phyloP scores from a whole-genome alignment of 2,888 invertebrate genomes.

The Keiferia lycopersicella region DNA sequence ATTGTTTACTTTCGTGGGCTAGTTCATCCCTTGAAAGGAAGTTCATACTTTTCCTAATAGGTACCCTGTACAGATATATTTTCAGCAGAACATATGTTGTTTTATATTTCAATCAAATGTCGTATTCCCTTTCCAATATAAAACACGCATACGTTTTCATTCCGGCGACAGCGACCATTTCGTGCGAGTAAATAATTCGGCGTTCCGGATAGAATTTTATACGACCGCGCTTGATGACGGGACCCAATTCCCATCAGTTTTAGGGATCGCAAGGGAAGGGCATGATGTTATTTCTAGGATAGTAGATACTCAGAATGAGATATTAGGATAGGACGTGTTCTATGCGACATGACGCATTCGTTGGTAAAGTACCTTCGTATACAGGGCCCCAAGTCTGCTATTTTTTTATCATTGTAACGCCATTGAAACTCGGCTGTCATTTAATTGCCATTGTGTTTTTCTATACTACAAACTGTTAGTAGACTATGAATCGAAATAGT shows the following conservation, averaged over 20 bases:
- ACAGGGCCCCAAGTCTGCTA: no score
- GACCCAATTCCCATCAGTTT: conserved; percentile 10
- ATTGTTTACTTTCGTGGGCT: no score
- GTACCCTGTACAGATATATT: no score
- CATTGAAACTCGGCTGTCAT: no score
- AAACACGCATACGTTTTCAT: not conserved
- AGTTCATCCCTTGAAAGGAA: no score
- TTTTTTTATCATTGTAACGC: no score
- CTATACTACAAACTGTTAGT: no score
- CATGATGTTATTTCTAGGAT: conserved; percentile 3
- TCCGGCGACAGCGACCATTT: not conserved
- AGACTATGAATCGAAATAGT: no score
- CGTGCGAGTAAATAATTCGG: conserved; percentile 11
- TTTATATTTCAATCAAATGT: no score
- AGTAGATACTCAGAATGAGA: not conserved
- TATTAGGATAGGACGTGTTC: not conserved
- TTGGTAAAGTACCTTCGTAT: not conserved
- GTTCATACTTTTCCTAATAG: no score
- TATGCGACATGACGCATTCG: not conserved
- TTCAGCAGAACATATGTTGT: no score
- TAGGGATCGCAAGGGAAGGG: conserved; percentile 2
- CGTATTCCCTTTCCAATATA: not conserved
- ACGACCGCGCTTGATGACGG: conserved; percentile 13
- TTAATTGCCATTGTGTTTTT: no score
- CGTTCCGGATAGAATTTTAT: conserved; percentile 7